Conservation (phyloP, 2,797 vertebrate genomes). For the Pseudopleuronectes americanus region DNA sequence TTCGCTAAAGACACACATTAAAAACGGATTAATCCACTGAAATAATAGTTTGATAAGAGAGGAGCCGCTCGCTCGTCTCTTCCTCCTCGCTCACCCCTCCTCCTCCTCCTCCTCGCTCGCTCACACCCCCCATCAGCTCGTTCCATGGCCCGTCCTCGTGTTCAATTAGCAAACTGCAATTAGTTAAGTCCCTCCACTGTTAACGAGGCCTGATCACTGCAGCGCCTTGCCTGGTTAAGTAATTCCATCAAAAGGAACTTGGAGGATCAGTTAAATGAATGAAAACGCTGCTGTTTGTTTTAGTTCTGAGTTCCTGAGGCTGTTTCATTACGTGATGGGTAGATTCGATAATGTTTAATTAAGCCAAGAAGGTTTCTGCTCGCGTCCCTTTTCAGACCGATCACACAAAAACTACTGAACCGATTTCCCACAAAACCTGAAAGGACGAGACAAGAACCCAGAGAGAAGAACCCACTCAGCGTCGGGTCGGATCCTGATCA, state of each 20-base stretch:
- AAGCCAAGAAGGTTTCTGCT: too few relatives aligned
- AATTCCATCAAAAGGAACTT: constrained; percentile 51
- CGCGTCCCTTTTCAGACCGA: too few relatives aligned
- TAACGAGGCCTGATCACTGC: constrained; percentile 69
- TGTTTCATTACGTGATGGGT: too few relatives aligned
- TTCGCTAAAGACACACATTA: constrained; percentile 85
- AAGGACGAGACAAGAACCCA: too few relatives aligned
- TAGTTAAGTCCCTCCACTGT: constrained; percentile 63
- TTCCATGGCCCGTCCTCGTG: constrained; percentile 67
- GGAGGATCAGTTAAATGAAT: constrained; percentile 7
- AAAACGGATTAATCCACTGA: constrained; percentile 87
- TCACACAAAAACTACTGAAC: too few relatives aligned
- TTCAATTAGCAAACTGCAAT: constrained; percentile 78
- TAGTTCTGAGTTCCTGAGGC: neutral
- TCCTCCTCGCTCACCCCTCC: constrained; percentile 54
- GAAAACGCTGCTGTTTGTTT: neutral
- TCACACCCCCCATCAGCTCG: constrained; percentile 64
- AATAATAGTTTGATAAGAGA: constrained; percentile 88
- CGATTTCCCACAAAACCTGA: too few relatives aligned
- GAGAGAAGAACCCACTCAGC: too few relatives aligned
- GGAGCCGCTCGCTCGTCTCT: constrained; percentile 52
- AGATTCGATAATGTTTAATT: too few relatives aligned
- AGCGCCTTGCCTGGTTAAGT: constrained; percentile 58
- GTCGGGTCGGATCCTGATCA: too few relatives aligned
- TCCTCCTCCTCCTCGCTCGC: constrained; percentile 54